phyloP scores from a whole-genome alignment of 2,113 vertebrate species.

The Psittacus erithacus region DNA sequence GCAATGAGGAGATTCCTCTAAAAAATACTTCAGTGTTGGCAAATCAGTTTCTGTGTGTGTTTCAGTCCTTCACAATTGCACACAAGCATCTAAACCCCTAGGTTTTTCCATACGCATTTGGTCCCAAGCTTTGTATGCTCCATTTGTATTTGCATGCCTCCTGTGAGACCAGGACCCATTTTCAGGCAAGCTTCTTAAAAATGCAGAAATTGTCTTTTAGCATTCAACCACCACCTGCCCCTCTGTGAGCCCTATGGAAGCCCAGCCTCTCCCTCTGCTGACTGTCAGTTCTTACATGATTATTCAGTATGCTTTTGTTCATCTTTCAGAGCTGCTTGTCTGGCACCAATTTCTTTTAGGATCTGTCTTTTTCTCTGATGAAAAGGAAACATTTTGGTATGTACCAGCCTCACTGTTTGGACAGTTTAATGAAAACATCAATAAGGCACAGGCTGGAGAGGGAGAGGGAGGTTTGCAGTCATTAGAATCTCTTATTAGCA shows the following conservation, averaged over 20 bases:
- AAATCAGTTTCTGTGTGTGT: background rate
- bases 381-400: conserved; percentile 19
- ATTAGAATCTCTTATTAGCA: conserved; percentile 39
- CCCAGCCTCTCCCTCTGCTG: background rate
- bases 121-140: background rate
- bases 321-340: background rate
- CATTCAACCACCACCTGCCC: background rate
- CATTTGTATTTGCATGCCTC: background rate
- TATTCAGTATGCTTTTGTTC: background rate
- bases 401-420: background rate
- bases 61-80: background rate
- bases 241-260: background rate
- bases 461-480: conserved; percentile 8
- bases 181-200: background rate
- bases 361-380: background rate
- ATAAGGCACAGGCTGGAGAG: background rate
- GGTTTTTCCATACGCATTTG: background rate
- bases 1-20: background rate
- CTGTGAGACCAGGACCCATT: background rate
- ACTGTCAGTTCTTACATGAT: background rate
- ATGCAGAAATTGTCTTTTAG: background rate
- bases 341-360: background rate
- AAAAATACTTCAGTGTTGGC: background rate
- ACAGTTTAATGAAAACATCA: conserved; percentile 47
- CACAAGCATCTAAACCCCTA: background rate